Conservation (phyloP, 2,113 vertebrate species). For the Balaeniceps rex region DNA sequence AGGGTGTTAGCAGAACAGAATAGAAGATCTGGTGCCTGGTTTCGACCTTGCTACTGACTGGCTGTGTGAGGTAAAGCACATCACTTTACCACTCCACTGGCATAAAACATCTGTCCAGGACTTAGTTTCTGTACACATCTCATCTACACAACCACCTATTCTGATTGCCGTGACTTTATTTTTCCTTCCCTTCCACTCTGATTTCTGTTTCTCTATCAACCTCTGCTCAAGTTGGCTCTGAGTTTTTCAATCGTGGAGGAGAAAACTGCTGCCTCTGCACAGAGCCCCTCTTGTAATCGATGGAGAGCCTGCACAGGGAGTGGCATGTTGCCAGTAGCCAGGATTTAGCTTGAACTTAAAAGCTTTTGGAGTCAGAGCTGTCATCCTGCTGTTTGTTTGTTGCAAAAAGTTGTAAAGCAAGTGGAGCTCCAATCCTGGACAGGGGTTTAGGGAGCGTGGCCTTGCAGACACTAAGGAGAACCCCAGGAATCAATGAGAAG, state of each 20-base stretch:
- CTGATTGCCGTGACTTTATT: background rate
- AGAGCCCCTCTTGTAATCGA: background rate
- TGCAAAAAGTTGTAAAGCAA: background rate
- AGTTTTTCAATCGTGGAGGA: background rate
- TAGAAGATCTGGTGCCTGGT: background rate
- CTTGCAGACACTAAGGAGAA: background rate
- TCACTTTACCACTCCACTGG: background rate
- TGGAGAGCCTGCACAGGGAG: background rate
- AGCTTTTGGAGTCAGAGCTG: background rate
- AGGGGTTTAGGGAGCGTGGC: background rate
- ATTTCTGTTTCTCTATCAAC: background rate
- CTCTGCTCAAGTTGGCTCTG: background rate
- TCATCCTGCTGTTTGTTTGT: background rate
- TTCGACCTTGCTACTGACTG: background rate
- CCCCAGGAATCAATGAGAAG: background rate
- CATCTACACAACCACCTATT: background rate
- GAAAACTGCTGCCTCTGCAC: conserved; percentile 5
- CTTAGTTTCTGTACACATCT: background rate
- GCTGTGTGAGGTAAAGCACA: background rate
- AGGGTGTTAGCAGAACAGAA: background rate
- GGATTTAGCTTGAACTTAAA: background rate
- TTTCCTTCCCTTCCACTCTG: background rate
- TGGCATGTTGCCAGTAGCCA: rapidly evolving
- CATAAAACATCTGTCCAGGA: background rate
- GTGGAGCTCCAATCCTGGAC: background rate